Base-by-base conservation (phyloP, 2,888 invertebrate genomes). In the Mycalesis mineus region DNA sequence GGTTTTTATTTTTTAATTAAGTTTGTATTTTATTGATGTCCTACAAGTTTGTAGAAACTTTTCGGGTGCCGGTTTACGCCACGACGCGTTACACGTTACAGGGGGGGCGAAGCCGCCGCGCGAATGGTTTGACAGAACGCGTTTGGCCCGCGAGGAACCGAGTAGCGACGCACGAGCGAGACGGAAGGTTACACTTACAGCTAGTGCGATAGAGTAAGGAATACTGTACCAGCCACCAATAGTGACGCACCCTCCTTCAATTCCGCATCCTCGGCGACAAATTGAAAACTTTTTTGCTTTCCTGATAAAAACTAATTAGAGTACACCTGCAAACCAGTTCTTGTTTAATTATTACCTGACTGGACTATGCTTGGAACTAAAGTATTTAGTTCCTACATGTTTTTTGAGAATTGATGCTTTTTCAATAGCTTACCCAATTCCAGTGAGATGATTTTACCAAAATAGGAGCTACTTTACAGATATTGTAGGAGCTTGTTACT, bases 31-130 rank as follows among this genome's bases (percentile, higher is more conserved):
- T 73, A 57, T 72, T 69, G 69, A 76, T 73, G 75, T 75, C 77
- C 74, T 73, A 77, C 75, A 73, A 70, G 70, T 75, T 77, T 72
- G 44, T 70, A 31, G 70, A 72, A 81, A 85, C 84, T 84, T 87
- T 88, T 84, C 85, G 84, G 78, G 75, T 77, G 71, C 74, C 69
- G 62, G 72, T 69, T 75, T 73, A 68, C 65, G 56, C 14, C 69
- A 68, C 70, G 74, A 73, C 77, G 73, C 59, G 33, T 42, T 63
- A 53, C 60, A 77, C 85, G 80, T 77, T 71, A 72, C 68, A 68
- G 62, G 62, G 58, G 66, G 57, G 72, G 77, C 83, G 77, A 78
- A 64, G 75, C 72, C 82, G 80, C 81, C 83, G 82, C 87, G 81
- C 77, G 76, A 79, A 74, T 79, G 72, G 77, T 73, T 52, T 55